Percentiles rank a stretch among this genome's conserved stretches.
Evolutionary conservation across 2,797 vertebrate species (phyloP).

Genomic region (Phaenicophaeus curvirostris): DNA sequence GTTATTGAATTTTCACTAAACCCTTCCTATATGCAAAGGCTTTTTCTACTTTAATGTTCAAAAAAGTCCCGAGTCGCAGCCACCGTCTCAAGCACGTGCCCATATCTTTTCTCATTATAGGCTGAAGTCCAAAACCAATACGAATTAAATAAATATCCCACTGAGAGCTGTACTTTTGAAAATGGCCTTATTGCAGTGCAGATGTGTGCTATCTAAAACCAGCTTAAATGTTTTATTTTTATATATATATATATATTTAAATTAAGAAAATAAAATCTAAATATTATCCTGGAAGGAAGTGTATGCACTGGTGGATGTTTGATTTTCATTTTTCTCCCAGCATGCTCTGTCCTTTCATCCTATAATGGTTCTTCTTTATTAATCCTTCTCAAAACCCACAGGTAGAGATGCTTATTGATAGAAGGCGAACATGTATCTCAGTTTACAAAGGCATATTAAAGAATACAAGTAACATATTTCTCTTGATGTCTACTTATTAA

Average conservation of each 20-base stretch:
- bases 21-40: conserved; percentile 70
- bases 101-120: conserved; percentile 77
- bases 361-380: conserved; percentile 75
- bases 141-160: conserved; percentile 79
- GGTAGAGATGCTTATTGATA: conserved; percentile 80
- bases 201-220: conserved; percentile 76
- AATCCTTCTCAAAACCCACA: conserved; percentile 76
- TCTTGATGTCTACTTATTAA: conserved; percentile 78
- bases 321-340: conserved; percentile 81
- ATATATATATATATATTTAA: conserved; percentile 56
- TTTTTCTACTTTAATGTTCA: conserved; percentile 77
- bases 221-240: conserved; percentile 63
- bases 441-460: conserved; percentile 75
- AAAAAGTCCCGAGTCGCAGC: conserved; percentile 69
- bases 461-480: conserved; percentile 76
- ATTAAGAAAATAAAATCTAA: conserved; percentile 63
- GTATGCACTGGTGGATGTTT: conserved; percentile 74
- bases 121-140: conserved; percentile 80
- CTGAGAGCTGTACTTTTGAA: conserved; percentile 76
- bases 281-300: conserved; percentile 78
- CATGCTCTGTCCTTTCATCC: conserved; percentile 76
- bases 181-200: conserved; percentile 72
- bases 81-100: conserved; percentile 52
- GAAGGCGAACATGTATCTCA: conserved; percentile 63
- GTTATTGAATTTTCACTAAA: conserved; percentile 81